Evolutionary conservation across 2,797 vertebrate species (phyloP).

Genomic region (Aplochiton taeniatus): DNA sequence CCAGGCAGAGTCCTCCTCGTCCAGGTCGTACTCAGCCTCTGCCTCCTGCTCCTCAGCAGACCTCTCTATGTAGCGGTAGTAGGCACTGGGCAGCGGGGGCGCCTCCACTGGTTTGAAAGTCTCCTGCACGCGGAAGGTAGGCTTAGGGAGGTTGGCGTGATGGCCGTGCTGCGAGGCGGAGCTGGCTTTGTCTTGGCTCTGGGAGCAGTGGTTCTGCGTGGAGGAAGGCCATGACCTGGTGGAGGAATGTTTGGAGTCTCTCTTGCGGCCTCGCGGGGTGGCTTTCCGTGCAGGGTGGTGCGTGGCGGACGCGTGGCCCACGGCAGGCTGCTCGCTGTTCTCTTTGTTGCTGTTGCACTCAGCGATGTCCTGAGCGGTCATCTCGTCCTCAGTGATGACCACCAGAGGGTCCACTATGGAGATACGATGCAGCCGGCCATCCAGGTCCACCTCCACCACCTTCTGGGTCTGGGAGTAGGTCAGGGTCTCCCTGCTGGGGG

Average conservation of each 20-base stretch:
- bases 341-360: slow-evolving; percentile 93
- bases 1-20: slow-evolving; percentile 87
- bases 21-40: slow-evolving; percentile 88
- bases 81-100: slow-evolving; percentile 73
- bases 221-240: slow-evolving; percentile 48
- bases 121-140: slow-evolving; percentile 81
- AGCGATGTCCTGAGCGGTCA: slow-evolving; percentile 87
- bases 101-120: slow-evolving; percentile 67
- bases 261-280: slow-evolving; percentile 84
- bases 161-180: slow-evolving; percentile 58
- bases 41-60: slow-evolving; percentile 77
- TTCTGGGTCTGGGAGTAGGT: slow-evolving; percentile 86
- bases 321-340: slow-evolving; percentile 84
- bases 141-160: slow-evolving; percentile 74
- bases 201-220: slow-evolving; percentile 40
- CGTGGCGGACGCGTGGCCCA: slow-evolving; percentile 73
- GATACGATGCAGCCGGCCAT: slow-evolving; percentile 87
- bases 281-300: slow-evolving; percentile 72
- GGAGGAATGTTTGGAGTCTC: slow-evolving; percentile 81
- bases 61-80: slow-evolving; percentile 85
- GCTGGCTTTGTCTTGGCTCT: slow-evolving; percentile 74
- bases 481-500: slow-evolving; percentile 80
- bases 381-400: slow-evolving; percentile 88
- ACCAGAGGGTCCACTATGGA: slow-evolving; percentile 86
- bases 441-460: slow-evolving; percentile 88